A percentile compares a stretch with the other conserved stretches of the same genome.
These are phyloP conservation scores for Lucifuga dentata DNA, from an alignment of 2,113 vertebrate species.

Conservation along the genomic window DNA sequence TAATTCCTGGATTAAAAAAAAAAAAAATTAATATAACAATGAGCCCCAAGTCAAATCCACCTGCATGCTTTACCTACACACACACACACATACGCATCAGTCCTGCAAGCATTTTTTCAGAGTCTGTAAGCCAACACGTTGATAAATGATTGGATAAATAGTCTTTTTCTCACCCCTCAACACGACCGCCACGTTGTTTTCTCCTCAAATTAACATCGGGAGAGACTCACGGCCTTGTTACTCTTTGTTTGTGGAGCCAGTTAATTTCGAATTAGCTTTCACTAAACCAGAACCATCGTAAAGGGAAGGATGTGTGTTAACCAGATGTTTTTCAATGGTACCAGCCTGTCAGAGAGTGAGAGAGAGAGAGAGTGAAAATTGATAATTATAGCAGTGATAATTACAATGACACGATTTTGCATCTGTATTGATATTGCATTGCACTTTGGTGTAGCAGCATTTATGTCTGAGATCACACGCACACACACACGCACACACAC, in stretches of 20 bases:
- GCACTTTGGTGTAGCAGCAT: slow-evolving; percentile 9
- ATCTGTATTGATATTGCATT: background rate
- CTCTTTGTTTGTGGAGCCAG: slow-evolving; percentile 61
- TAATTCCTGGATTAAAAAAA: no score
- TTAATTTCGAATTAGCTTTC: slow-evolving; percentile 67
- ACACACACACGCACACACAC: no score
- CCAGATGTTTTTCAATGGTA: slow-evolving; percentile 62
- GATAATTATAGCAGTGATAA: background rate
- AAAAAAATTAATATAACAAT: no score
- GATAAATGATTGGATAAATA: background rate
- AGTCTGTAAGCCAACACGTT: background rate
- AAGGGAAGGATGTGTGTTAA: slow-evolving; percentile 43
- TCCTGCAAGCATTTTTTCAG: background rate
- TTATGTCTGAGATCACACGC: background rate
- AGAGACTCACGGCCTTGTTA: slow-evolving; percentile 32
- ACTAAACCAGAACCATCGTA: slow-evolving; percentile 24
- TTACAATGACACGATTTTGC: background rate
- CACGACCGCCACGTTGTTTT: slow-evolving; percentile 17
- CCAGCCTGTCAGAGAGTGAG: background rate
- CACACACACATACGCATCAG: no score
- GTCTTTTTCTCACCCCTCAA: background rate
- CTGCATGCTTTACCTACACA: background rate
- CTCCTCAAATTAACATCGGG: slow-evolving; percentile 18
- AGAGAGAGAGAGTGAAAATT: background rate
- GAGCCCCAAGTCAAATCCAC: background rate